phyloP scores from a whole-genome alignment of 1,140 invertebrate species.

The Zophobas morio region DNA sequence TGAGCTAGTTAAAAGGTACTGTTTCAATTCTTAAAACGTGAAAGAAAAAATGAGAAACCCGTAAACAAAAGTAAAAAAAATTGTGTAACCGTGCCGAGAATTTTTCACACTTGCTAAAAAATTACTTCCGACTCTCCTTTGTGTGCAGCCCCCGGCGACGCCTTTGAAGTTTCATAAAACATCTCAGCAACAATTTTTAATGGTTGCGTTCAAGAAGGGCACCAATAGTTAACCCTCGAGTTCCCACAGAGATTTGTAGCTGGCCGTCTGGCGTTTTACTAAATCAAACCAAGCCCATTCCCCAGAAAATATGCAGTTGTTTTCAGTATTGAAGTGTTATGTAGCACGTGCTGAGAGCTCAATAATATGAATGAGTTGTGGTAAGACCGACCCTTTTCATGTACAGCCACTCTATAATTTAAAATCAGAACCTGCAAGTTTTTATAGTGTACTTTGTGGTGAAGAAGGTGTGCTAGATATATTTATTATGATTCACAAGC shows the following conservation, averaged over 20 bases:
- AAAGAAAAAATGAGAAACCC: no score
- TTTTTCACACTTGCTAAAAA: not conserved
- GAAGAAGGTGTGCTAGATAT: conserved; percentile 44
- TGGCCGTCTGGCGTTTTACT: conserved; percentile 19
- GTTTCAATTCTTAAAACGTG: no score
- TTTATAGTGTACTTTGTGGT: conserved; percentile 42
- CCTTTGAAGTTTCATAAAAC: not conserved
- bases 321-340: conserved; percentile 42
- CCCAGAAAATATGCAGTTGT: conserved; percentile 36
- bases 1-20: no score
- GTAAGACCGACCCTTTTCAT: conserved; percentile 47
- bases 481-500: conserved; percentile 46
- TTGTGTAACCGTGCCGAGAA: not conserved
- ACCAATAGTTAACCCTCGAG: conserved; percentile 1
- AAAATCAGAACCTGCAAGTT: conserved; percentile 42
- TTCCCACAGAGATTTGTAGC: conserved; percentile 16
- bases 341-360: conserved; percentile 47
- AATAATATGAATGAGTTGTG: conserved; percentile 46
- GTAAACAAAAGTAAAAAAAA: no score
- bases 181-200: not conserved
- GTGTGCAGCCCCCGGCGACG: not conserved
- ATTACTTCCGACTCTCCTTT: not conserved
- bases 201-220: not conserved
- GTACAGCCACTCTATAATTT: conserved; percentile 48
- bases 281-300: conserved; percentile 40